Conservation (phyloP, 2,113 vertebrate species). For the Gasterosteus aculeatus region DNA sequence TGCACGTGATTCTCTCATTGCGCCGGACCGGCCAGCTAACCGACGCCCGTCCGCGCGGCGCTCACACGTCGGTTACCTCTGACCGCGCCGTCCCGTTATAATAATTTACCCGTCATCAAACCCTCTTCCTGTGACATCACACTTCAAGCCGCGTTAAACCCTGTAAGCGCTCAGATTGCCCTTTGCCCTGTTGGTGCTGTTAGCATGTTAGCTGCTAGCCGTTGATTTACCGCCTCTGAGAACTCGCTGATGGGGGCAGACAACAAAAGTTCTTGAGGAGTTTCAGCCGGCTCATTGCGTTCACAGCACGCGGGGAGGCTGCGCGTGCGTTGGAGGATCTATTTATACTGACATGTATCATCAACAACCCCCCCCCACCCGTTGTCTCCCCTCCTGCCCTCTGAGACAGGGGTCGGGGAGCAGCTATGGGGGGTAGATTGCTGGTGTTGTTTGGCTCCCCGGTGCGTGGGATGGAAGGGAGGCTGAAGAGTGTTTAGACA, state of each 20-base stretch:
- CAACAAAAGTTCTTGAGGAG: conserved; percentile 34
- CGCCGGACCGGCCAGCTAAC: too few relatives aligned
- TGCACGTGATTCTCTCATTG: too few relatives aligned
- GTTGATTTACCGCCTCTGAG: conserved; percentile 38
- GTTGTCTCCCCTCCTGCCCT: conserved; percentile 40
- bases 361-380: conserved; percentile 50
- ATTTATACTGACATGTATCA: conserved; percentile 57
- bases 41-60: too few relatives aligned
- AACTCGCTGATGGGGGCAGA: conserved; percentile 1
- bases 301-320: conserved; percentile 30
- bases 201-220: too few relatives aligned
- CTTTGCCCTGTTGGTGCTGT: too few relatives aligned
- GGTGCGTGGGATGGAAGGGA: conserved; percentile 66
- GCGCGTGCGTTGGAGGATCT: conserved; percentile 33
- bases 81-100: too few relatives aligned
- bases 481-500: conserved; percentile 80
- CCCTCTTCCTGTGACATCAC: too few relatives aligned
- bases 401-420: neutral
- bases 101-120: too few relatives aligned
- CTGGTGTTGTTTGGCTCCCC: conserved; percentile 59
- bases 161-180: too few relatives aligned
- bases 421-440: conserved; percentile 42
- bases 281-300: conserved; percentile 38
- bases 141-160: too few relatives aligned
- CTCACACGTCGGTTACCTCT: too few relatives aligned